Evolutionary conservation across 2,888 invertebrate species (phyloP).

Genomic region (Ellobium chinense): DNA sequence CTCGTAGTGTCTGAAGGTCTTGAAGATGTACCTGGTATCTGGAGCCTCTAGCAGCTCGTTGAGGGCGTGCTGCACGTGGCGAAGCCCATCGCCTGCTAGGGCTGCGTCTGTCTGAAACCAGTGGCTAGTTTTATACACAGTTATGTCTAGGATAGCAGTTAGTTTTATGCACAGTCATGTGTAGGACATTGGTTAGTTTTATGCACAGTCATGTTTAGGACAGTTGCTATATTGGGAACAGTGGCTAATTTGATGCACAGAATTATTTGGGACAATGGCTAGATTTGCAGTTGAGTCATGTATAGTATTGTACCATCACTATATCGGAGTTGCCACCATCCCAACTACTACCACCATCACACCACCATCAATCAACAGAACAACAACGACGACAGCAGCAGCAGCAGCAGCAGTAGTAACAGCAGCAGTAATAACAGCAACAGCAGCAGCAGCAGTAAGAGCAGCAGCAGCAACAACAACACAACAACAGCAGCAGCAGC

Average conservation of each 20-base stretch:
- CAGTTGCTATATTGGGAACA: no score
- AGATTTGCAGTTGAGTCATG: no score
- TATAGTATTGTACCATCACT: no score
- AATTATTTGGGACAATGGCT: no score
- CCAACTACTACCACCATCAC: no score
- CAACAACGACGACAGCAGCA: not conserved
- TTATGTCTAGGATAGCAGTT: no score
- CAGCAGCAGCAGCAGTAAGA: not conserved
- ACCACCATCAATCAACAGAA: not conserved
- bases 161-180: no score
- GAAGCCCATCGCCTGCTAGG: conserved; percentile 65
- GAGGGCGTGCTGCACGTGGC: conserved; percentile 58
- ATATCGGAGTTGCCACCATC: no score
- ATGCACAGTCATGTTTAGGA: no score
- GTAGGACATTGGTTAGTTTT: no score
- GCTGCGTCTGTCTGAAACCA: conserved; percentile 66
- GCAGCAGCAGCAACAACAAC: not conserved
- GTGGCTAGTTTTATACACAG: not conserved
- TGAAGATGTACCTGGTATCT: conserved; percentile 3
- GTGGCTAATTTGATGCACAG: no score
- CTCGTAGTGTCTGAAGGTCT: conserved; percentile 24
- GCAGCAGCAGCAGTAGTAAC: not conserved
- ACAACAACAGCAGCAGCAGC: not conserved
- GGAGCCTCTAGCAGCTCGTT: conserved; percentile 43
- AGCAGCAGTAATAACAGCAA: not conserved